Conservation (phyloP, 2,888 invertebrate genomes). For the Polyommatus icarus region DNA sequence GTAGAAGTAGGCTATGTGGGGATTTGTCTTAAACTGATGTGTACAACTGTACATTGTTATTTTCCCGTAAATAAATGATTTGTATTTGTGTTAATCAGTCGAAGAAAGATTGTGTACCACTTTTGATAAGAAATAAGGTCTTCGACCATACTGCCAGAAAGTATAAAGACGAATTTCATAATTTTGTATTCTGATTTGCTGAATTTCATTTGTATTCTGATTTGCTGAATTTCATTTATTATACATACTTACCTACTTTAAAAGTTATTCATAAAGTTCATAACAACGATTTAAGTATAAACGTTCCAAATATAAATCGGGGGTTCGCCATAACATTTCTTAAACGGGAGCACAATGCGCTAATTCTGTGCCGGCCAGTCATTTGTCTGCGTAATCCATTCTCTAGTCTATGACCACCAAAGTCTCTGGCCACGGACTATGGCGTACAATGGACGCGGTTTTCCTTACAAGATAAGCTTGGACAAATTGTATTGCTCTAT, state of each 20-base stretch:
- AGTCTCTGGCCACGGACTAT: neutral
- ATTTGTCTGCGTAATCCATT: conserved; percentile 25
- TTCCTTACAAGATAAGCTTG: conserved; percentile 13
- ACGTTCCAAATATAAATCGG: neutral
- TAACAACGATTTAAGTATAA: neutral
- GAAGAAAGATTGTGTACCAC: no score
- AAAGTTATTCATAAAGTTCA: neutral
- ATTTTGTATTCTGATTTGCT: no score
- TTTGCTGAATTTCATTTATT: no score
- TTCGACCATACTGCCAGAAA: no score
- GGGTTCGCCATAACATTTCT: conserved; percentile 5
- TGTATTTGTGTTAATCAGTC: no score
- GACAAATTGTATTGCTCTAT: conserved; percentile 28
- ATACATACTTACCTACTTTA: neutral
- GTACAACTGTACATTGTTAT: no score
- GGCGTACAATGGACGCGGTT: conserved; percentile 9
- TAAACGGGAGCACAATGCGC: conserved; percentile 5
- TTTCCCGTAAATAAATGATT: no score
- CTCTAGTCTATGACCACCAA: neutral
- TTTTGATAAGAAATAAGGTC: no score
- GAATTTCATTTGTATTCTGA: neutral
- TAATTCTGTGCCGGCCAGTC: conserved; percentile 24
- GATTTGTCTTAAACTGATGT: no score
- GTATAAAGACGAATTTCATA: no score
- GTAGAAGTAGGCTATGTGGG: no score